A percentile compares a stretch with the other conserved stretches of the same genome.
These are phyloP conservation scores for Takifugu bimaculatus DNA, from an alignment of 2,113 vertebrate species.

Conservation along the genomic window DNA sequence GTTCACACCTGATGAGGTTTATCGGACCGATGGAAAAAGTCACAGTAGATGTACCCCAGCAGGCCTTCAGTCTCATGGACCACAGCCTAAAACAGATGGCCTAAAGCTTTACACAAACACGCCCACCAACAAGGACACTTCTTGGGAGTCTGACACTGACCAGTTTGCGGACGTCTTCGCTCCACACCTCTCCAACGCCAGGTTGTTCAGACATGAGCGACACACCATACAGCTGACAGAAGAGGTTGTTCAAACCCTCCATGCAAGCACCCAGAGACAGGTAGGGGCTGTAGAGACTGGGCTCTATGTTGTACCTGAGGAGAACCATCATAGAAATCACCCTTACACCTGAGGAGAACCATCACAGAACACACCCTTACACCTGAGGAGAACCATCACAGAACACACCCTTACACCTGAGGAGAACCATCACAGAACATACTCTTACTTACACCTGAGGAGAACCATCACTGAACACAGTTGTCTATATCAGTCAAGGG, in stretches of 20 bases:
- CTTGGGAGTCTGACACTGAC: slow-evolving; percentile 59
- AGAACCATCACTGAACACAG: too few species aligned
- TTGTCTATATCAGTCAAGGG: too few species aligned
- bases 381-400: too few species aligned
- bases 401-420: too few species aligned
- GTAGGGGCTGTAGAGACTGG: slow-evolving; percentile 90
- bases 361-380: too few species aligned
- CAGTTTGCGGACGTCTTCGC: slow-evolving; percentile 90
- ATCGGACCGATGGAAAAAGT: slow-evolving; percentile 88
- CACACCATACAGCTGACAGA: slow-evolving; percentile 85
- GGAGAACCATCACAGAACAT: too few species aligned
- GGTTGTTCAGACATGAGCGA: slow-evolving; percentile 85
- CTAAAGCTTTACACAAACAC: slow-evolving; percentile 3
- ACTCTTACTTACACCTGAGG: too few species aligned
- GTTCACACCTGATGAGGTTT: slow-evolving; percentile 91
- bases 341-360: too few species aligned
- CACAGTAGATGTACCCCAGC: slow-evolving; percentile 96
- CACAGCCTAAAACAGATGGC: slow-evolving; percentile 79
- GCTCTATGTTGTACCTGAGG: slow-evolving; percentile 91
- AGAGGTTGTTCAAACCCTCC: slow-evolving; percentile 91
- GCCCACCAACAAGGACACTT: not conserved
- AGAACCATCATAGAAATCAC: slow-evolving; percentile 3
- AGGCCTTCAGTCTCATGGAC: slow-evolving; percentile 93
- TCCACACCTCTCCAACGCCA: slow-evolving; percentile 88
- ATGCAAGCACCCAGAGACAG: slow-evolving; percentile 93